Evolutionary conservation across 2,797 vertebrate species (phyloP), one percentile per base, ranked within the genome.

Genomic region (Ptychadena robeensis): DNA sequence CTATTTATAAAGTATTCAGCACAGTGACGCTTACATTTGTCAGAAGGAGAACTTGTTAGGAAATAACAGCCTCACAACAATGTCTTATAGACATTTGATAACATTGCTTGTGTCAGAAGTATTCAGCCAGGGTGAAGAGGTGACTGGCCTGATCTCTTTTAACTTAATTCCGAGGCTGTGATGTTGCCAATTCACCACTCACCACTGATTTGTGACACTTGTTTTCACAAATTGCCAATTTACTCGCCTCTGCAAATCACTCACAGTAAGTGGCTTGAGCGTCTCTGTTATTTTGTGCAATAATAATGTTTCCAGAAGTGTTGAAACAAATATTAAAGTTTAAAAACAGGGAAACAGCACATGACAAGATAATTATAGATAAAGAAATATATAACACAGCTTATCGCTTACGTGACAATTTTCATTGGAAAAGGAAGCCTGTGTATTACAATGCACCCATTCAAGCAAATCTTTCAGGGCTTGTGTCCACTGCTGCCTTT

Each of bases 101-200:
- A 44, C 40, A 72, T 53, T 53, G 18, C 28, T 32, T 18, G 28
- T 30, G 28, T 72, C 70, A 72, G 15, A 22, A 53, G 48, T 31
- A 53, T 48, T 53, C 70, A 72, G 44, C 31, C 27, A 72, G 31
- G 70, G 27, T 72, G 14, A 53, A 72, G 40, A 72, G 40, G 9
- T 32, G 28, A 22, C 70, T 25, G 12, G 25, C 40, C 27, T 69
- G n/a, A 14, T 28, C 27, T 48, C 44, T 44, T 71, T 30, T 40
- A 71, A 28, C 6, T 30, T 22, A 53, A 57, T 73, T 73, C 7
- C 4, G 12, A 73, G 44, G 18, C 28, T 22, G 30, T n/a, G 10
- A 73, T 32, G n/a, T 72, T 59, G 48, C 71, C 44, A 35, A 22
- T 73, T 34, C 57, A 59, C 31, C n/a, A 34, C 53, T 35, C 48